Conservation (phyloP, 30 jellyfish, hydroid and myxozoan genomes). For the Mastigias papua region DNA sequence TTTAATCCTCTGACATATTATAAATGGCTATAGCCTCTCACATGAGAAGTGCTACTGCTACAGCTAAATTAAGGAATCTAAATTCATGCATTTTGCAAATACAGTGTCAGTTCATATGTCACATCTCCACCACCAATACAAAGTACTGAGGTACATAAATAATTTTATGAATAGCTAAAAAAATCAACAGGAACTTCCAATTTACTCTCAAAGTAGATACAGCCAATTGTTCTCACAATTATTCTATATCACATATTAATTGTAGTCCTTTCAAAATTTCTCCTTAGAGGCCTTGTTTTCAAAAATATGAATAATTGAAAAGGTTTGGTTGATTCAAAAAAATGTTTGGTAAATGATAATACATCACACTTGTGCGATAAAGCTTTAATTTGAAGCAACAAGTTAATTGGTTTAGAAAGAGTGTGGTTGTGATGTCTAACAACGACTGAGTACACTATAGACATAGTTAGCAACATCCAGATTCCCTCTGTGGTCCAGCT, state of each 20-base stretch:
- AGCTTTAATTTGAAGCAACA: background rate
- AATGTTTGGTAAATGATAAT: background rate
- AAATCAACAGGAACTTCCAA: background rate
- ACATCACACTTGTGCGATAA: background rate
- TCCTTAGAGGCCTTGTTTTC: no score
- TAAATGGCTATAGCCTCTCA: no score
- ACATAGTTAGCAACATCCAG: conserved; percentile 87
- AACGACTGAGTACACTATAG: background rate
- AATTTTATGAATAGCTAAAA: background rate
- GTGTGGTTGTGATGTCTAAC: background rate
- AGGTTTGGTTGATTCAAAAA: no score
- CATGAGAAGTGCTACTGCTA: no score
- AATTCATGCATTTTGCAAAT: no score
- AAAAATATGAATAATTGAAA: no score
- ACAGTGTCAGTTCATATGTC: background rate
- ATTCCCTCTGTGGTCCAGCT: conserved; percentile 86
- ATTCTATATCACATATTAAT: background rate
- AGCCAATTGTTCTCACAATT: background rate
- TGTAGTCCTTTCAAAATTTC: no score
- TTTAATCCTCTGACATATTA: no score
- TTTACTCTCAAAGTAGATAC: background rate
- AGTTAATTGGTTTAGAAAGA: background rate
- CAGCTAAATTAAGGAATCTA: no score
- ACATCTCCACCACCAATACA: background rate
- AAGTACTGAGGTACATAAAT: background rate